Conservation (phyloP, 1,140 invertebrate species). For the Macrobrachium rosenbergii region DNA sequence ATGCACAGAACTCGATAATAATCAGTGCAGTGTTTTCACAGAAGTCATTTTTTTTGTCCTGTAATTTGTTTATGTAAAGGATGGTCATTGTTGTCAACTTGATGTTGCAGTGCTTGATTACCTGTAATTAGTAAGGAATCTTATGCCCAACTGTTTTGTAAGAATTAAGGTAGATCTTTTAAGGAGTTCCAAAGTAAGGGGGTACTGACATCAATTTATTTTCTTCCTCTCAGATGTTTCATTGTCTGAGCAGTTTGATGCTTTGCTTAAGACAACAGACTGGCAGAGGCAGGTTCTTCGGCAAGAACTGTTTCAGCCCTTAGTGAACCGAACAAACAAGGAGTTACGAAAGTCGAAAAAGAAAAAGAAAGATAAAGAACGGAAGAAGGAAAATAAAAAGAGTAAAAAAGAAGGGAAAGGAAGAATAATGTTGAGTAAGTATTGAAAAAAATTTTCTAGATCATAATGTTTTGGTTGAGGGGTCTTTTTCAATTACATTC, state of each 20-base stretch:
- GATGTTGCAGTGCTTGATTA: no score
- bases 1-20: no score
- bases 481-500: no score
- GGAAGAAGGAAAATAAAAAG: slow-evolving; percentile 66
- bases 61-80: no score
- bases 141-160: no score
- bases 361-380: slow-evolving; percentile 65
- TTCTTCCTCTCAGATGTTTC: slow-evolving; percentile 64
- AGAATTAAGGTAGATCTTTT: no score
- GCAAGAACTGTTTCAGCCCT: slow-evolving; percentile 37
- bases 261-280: slow-evolving; percentile 81
- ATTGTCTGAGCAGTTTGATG: slow-evolving; percentile 75
- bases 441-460: neutral
- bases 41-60: no score
- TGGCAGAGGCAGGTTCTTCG: slow-evolving; percentile 81
- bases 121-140: no score
- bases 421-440: slow-evolving; percentile 66
- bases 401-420: slow-evolving; percentile 68
- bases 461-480: neutral
- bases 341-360: slow-evolving; percentile 70
- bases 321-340: slow-evolving; percentile 69
- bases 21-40: no score
- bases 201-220: neutral
- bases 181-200: no score
- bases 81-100: no score